Evolutionary conservation across 2,888 invertebrate species (phyloP).

Genomic region (Lasius platythorax): DNA sequence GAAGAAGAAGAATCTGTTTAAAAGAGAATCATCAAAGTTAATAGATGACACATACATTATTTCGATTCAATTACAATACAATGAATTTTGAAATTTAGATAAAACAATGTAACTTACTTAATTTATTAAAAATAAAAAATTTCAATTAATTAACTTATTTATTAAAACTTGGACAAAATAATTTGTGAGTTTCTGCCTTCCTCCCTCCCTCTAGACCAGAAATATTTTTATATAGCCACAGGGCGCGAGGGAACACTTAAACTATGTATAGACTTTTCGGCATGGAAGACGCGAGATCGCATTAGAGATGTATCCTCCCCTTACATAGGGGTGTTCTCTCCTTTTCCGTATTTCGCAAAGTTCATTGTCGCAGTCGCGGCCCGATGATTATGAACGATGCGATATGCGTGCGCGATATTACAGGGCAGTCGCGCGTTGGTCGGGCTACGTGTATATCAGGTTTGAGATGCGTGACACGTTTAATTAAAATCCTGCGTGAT

Average conservation of each 20-base stretch:
- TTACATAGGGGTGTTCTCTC: neutral
- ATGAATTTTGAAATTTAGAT: too few species aligned
- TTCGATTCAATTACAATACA: neutral
- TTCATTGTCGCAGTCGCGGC: slow-evolving; percentile 73
- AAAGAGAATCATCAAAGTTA: too few species aligned
- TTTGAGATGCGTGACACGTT: slow-evolving; percentile 83
- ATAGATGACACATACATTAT: too few species aligned
- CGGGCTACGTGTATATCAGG: slow-evolving; percentile 77
- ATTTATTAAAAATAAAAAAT: neutral
- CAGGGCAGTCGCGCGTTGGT: slow-evolving; percentile 70
- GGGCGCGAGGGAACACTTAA: neutral
- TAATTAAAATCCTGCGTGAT: slow-evolving; percentile 84
- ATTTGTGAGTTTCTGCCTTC: neutral
- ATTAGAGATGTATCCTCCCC: slow-evolving; percentile 16
- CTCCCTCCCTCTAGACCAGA: neutral
- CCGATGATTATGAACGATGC: slow-evolving; percentile 81
- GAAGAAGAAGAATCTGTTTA: too few species aligned
- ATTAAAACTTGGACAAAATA: neutral
- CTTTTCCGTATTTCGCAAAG: slow-evolving; percentile 52
- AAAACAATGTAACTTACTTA: neutral
- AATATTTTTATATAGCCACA: neutral
- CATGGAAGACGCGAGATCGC: slow-evolving; percentile 47
- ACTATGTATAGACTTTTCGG: neutral
- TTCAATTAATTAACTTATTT: neutral
- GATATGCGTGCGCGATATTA: slow-evolving; percentile 81